These are phyloP conservation scores for Conus canariensis DNA, from an alignment of 2,888 invertebrate genomes.

Conservation along the genomic window DNA sequence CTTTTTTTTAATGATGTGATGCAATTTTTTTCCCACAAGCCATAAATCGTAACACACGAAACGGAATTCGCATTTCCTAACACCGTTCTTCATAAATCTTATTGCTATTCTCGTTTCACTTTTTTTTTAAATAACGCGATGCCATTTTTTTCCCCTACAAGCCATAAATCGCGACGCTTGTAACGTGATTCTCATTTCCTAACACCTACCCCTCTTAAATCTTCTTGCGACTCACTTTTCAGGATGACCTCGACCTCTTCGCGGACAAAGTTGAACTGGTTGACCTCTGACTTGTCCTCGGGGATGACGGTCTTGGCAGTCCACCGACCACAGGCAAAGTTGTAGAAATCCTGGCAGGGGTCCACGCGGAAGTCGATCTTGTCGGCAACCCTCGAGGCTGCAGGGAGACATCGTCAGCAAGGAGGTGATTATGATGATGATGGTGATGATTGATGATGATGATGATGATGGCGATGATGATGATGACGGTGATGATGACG, in stretches of 20 bases:
- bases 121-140: too few species aligned
- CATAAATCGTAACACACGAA: too few species aligned
- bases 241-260: constrained; percentile 90
- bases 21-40: background rate
- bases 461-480: background rate
- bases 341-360: constrained; percentile 87
- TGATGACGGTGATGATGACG: background rate
- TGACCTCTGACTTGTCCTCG: constrained; percentile 89
- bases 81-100: too few species aligned
- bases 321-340: constrained; percentile 92
- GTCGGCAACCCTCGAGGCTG: constrained; percentile 88
- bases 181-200: too few species aligned
- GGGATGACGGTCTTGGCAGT: constrained; percentile 91
- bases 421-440: background rate
- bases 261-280: constrained; percentile 91
- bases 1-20: too few species aligned
- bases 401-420: background rate
- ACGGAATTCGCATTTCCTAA: too few species aligned
- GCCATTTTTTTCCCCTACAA: too few species aligned
- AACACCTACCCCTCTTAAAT: too few species aligned
- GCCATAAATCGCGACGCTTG: too few species aligned
- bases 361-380: constrained; percentile 88
- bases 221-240: constrained; percentile 81
- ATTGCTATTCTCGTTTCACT: too few species aligned
- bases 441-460: background rate